These are phyloP conservation scores for Pangasius mekongensis DNA, from an alignment of 2,797 vertebrate species.

Conservation along the genomic window DNA sequence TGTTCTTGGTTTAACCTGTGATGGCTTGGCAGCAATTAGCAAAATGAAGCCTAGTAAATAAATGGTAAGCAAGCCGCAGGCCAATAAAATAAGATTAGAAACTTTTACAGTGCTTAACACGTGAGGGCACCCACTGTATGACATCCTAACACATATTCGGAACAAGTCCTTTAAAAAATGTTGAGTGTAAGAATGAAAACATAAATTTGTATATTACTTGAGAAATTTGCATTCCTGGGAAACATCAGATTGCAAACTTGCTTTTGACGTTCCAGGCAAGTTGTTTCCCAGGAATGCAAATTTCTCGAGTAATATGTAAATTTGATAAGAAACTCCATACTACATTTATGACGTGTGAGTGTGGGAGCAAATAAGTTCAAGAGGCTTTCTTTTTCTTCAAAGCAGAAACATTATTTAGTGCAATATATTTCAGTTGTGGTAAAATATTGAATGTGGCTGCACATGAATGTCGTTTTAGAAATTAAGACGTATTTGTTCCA, in stretches of 20 bases:
- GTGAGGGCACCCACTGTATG: conserved; percentile 36
- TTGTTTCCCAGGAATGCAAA: background rate
- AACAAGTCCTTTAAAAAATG: conserved; percentile 50
- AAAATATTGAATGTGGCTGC: background rate
- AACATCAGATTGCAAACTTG: too few relatives aligned
- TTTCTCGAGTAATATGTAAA: background rate
- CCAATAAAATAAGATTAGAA: conserved; percentile 55
- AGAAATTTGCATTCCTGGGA: too few relatives aligned
- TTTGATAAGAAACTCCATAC: background rate
- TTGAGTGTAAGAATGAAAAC: conserved; percentile 53
- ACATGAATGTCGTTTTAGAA: background rate
- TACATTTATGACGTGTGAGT: background rate
- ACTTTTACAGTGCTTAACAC: conserved; percentile 29
- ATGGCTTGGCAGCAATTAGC: conserved; percentile 49
- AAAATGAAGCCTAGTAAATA: conserved; percentile 19
- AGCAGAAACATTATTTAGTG: background rate
- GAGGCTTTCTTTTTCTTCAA: background rate
- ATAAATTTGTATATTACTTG: background rate
- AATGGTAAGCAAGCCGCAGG: conserved; percentile 37
- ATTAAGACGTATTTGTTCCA: background rate
- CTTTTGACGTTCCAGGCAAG: background rate
- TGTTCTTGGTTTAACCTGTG: conserved; percentile 41
- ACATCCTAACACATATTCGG: conserved; percentile 27
- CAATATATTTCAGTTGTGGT: background rate
- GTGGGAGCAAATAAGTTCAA: background rate